Conservation (phyloP, 2,113 vertebrate genomes). For the Heptranchias perlo region DNA sequence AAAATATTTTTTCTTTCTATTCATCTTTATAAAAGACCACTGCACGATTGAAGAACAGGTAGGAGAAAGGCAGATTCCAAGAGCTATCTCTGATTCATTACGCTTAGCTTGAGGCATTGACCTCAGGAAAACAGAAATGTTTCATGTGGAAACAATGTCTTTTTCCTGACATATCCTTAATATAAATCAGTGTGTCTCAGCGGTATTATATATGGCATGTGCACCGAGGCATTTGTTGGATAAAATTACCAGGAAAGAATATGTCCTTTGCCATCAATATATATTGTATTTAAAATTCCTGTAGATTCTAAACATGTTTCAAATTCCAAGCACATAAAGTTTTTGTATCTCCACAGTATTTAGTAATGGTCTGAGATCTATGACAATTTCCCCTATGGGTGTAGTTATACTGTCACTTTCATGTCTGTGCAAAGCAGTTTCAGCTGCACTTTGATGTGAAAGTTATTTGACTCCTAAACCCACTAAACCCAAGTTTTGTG, state of each 20-base stretch:
- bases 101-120: neutral
- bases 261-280: neutral
- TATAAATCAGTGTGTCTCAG: neutral
- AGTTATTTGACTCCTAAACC: neutral
- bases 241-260: neutral
- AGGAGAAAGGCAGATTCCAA: neutral
- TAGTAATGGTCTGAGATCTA: neutral
- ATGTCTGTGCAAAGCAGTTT: neutral
- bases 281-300: neutral
- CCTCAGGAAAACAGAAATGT: slow-evolving; percentile 13
- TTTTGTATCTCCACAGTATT: neutral
- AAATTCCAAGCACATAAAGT: neutral
- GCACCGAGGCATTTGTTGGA: neutral
- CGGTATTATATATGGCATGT: neutral
- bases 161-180: neutral
- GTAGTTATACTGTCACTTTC: neutral
- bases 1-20: neutral
- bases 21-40: neutral
- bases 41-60: neutral
- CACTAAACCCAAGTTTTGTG: neutral
- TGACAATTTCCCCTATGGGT: neutral
- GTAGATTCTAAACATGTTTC: neutral
- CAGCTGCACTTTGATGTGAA: neutral
- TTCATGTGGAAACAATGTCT: neutral
- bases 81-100: neutral